Percentiles rank a stretch among this genome's conserved stretches.
phyloP scores from a whole-genome alignment of 2,888 invertebrate genomes.

The Mythimna vitellina region DNA sequence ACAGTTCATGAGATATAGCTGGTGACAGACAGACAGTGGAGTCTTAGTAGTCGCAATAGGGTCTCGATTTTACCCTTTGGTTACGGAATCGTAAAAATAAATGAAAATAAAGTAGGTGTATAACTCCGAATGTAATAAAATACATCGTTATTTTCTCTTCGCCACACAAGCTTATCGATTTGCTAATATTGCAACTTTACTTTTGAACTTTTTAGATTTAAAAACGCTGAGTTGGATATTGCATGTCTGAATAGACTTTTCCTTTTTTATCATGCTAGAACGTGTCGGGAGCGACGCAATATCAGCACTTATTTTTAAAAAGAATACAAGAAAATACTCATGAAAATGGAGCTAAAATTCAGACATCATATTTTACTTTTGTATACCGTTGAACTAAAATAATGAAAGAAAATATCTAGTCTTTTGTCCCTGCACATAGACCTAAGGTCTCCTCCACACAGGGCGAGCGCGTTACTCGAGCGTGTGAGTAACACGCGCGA shows the following conservation, averaged over 20 bases:
- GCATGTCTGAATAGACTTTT: background rate
- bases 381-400: background rate
- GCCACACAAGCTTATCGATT: background rate
- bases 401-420: no score
- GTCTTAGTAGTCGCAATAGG: no score
- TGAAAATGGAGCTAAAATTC: background rate
- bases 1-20: no score
- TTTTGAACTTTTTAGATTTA: background rate
- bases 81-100: background rate
- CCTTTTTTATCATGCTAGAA: background rate
- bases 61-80: no score
- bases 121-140: background rate
- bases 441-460: no score
- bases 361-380: background rate
- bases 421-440: background rate
- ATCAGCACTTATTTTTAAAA: background rate
- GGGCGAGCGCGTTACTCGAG: no score
- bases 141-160: background rate
- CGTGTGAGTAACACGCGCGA: no score
- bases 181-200: background rate
- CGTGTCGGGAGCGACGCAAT: background rate
- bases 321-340: constrained; percentile 3
- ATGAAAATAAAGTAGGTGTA: background rate
- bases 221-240: constrained; percentile 1
- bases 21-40: no score